phyloP scores from a whole-genome alignment of 2,888 invertebrate genomes.

The Diogma glabrata region DNA sequence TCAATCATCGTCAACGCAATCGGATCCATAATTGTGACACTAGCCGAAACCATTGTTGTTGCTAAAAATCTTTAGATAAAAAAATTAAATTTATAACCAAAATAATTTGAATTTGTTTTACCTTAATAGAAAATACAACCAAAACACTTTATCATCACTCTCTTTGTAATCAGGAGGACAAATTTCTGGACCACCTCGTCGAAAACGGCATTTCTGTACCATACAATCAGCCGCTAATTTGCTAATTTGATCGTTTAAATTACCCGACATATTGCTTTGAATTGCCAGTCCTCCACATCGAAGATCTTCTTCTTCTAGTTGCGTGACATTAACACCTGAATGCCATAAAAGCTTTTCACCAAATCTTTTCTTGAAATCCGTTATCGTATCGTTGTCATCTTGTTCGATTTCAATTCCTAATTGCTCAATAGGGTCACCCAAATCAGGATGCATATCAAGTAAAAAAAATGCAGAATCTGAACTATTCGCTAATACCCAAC shows the following conservation, averaged over 20 bases:
- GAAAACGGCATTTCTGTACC: constrained; percentile 65
- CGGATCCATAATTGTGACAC: constrained; percentile 82
- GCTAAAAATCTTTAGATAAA: constrained; percentile 49
- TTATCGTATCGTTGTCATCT: constrained; percentile 61
- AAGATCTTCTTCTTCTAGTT: constrained; percentile 59
- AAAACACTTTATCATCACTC: constrained; percentile 66
- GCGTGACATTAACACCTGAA: constrained; percentile 60
- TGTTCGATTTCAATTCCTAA: constrained; percentile 64
- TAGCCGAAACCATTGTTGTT: constrained; percentile 69
- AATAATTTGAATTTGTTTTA: constrained; percentile 13
- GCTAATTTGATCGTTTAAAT: constrained; percentile 44
- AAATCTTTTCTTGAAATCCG: constrained; percentile 61
- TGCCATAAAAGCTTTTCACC: constrained; percentile 49
- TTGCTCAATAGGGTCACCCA: constrained; percentile 63
- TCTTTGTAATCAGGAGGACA: constrained; percentile 72
- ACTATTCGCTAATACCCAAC: constrained; percentile 33
- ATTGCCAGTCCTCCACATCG: constrained; percentile 63
- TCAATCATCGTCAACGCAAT: constrained; percentile 78
- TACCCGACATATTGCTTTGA: constrained; percentile 50
- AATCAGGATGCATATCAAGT: constrained; percentile 60
- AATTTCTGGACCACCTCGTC: constrained; percentile 61
- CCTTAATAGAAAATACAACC: constrained; percentile 64
- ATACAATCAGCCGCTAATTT: constrained; percentile 57
- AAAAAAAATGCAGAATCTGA: constrained; percentile 45
- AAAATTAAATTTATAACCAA: not conserved